These are phyloP conservation scores for Drosophila anomalata DNA, from an alignment of 2,888 invertebrate genomes.

Conservation along the genomic window DNA sequence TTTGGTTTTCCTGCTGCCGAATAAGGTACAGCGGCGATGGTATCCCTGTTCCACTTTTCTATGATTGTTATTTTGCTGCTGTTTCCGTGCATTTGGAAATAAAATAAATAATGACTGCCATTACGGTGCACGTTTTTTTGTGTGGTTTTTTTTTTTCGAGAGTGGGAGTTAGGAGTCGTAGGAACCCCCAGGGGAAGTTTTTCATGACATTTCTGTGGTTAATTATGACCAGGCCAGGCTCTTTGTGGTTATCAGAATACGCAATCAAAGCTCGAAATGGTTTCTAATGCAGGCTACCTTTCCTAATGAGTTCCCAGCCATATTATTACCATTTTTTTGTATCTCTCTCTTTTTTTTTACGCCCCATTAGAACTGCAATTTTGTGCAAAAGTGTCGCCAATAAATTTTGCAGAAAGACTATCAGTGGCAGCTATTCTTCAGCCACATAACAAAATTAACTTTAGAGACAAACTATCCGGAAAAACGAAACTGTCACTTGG, in stretches of 20 bases:
- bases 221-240: conserved; percentile 65
- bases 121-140: conserved; percentile 62
- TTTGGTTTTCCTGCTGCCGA: not conserved
- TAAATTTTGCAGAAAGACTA: conserved; percentile 11
- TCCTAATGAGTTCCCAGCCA: conserved; percentile 1
- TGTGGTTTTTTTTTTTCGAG: not conserved
- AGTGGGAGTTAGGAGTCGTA: too few species aligned
- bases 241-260: conserved; percentile 45
- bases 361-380: conserved; percentile 36
- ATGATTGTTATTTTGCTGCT: conserved; percentile 44
- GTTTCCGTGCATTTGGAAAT: conserved; percentile 74
- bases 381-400: conserved; percentile 28
- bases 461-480: conserved; percentile 35
- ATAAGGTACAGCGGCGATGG: conserved; percentile 25
- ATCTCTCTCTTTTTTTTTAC: conserved; percentile 6
- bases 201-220: conserved; percentile 64
- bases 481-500: conserved; percentile 59
- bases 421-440: conserved; percentile 15
- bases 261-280: conserved; percentile 26
- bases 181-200: conserved; percentile 15
- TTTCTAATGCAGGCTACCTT: not conserved
- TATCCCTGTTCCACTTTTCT: conserved; percentile 31
- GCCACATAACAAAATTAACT: conserved; percentile 52
- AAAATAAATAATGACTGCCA: conserved; percentile 76
- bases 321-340: not conserved